Percentiles rank a stretch among this genome's conserved stretches.
These are phyloP conservation scores for Ancistrus triradiatus DNA, from an alignment of 2,113 vertebrate species.

Conservation along the genomic window DNA sequence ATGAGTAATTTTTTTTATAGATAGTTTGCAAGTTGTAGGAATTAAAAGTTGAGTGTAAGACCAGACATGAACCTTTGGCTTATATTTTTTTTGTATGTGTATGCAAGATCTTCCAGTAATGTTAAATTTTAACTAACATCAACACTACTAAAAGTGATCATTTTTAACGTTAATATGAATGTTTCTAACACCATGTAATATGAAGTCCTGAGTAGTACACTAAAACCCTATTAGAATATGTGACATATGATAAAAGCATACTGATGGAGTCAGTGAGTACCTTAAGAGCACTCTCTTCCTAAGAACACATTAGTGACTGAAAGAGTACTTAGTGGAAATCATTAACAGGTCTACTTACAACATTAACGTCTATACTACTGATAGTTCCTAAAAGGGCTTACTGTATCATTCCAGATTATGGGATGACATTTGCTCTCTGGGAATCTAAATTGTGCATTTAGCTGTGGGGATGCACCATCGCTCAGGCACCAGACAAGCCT, in stretches of 20 bases:
- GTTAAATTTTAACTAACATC: too few species aligned
- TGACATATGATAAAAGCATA: slow-evolving; percentile 20
- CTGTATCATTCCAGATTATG: slow-evolving; percentile 25
- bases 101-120: too few species aligned
- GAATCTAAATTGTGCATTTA: slow-evolving; percentile 31
- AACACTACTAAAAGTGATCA: too few species aligned
- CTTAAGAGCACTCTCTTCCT: neutral
- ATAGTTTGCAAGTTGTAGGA: too few species aligned
- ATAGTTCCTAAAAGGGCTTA: slow-evolving; percentile 5
- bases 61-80: too few species aligned
- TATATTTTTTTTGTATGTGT: too few species aligned
- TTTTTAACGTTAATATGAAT: too few species aligned
- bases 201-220: too few species aligned
- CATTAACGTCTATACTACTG: slow-evolving; percentile 25
- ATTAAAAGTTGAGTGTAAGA: too few species aligned
- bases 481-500: slow-evolving; percentile 2
- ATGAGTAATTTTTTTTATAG: too few species aligned
- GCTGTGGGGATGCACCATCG: slow-evolving; percentile 17
- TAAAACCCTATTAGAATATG: neutral
- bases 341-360: slow-evolving; percentile 35
- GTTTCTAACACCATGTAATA: too few species aligned
- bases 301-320: slow-evolving; percentile 12
- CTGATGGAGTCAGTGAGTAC: slow-evolving; percentile 9
- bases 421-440: slow-evolving; percentile 20
- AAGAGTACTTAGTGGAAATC: slow-evolving; percentile 11